Conservation (phyloP, 1,140 invertebrate genomes). For the Drosophila tristis region DNA sequence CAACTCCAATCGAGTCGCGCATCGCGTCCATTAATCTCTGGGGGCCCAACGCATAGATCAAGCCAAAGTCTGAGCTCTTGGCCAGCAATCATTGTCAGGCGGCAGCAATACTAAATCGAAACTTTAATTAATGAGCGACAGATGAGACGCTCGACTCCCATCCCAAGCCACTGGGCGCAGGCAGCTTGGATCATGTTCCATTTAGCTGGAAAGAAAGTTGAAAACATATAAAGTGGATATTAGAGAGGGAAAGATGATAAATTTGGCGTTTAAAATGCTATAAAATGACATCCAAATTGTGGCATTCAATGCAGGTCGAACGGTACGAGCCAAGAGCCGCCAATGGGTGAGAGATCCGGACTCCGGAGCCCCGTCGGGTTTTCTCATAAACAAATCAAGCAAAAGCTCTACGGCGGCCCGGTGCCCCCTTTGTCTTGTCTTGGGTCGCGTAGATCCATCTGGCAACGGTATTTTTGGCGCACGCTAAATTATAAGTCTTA, state of each 20-base stretch:
- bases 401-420: conserved; percentile 15
- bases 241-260: conserved; percentile 38
- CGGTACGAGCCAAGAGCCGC: conserved; percentile 30
- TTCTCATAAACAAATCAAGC: conserved; percentile 70
- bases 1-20: conserved; percentile 7
- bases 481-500: conserved; percentile 77
- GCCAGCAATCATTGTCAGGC: conserved; percentile 49
- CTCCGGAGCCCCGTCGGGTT: conserved; percentile 40
- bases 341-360: conserved; percentile 7
- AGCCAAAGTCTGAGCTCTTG: not conserved
- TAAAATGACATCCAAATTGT: conserved; percentile 50
- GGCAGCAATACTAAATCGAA: conserved; percentile 6
- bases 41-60: conserved; percentile 26
- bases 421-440: conserved; percentile 45
- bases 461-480: conserved; percentile 76
- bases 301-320: conserved; percentile 36
- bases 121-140: conserved; percentile 37
- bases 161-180: conserved; percentile 4
- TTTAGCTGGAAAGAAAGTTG: conserved; percentile 62
- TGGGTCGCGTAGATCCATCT: conserved; percentile 14
- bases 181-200: conserved; percentile 28
- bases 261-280: conserved; percentile 70
- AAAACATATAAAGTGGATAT: conserved; percentile 23
- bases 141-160: not conserved
- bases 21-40: conserved; percentile 22